These are phyloP conservation scores for Dryomyza anilis DNA, from an alignment of 2,888 invertebrate genomes.

Conservation along the genomic window DNA sequence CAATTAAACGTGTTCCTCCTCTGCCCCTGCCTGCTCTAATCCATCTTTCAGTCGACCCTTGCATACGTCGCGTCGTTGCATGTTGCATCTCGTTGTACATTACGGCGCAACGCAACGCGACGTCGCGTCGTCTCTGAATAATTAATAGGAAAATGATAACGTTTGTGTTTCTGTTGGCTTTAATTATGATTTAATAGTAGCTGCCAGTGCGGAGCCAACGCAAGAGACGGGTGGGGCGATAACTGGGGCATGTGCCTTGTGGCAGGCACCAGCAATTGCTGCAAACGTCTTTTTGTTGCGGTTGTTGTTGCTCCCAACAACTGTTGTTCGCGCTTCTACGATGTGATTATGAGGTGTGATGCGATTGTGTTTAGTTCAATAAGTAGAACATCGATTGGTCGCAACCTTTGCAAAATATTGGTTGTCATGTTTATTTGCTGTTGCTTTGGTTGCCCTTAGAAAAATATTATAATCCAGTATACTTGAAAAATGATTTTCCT, in stretches of 20 bases:
- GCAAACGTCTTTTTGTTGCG: constrained; percentile 7
- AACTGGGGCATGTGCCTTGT: too few relatives aligned
- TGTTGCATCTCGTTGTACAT: constrained; percentile 6
- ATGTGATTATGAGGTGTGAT: constrained; percentile 32
- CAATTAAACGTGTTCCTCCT: constrained; percentile 37
- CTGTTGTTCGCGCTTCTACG: constrained; percentile 23
- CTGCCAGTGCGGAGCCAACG: not conserved
- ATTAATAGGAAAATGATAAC: constrained; percentile 45
- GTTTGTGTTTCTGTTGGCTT: constrained; percentile 36
- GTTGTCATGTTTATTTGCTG: too few relatives aligned
- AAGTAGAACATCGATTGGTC: not conserved
- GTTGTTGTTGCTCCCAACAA: not conserved
- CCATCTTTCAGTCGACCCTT: not conserved
- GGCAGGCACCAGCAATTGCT: constrained; percentile 1
- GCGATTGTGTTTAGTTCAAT: constrained; percentile 12
- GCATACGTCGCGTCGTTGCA: not conserved
- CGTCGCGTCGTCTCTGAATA: constrained; percentile 33
- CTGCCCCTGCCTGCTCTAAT: not conserved
- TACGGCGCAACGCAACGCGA: constrained; percentile 5
- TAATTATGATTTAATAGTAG: constrained; percentile 41
- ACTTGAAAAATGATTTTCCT: too few relatives aligned
- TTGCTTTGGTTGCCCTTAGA: too few relatives aligned
- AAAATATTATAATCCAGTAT: too few relatives aligned
- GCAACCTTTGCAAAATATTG: constrained; percentile 28
- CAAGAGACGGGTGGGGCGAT: not conserved